Base-by-base conservation (phyloP, 2,888 invertebrate species). In the Calephelis perditalis region DNA sequence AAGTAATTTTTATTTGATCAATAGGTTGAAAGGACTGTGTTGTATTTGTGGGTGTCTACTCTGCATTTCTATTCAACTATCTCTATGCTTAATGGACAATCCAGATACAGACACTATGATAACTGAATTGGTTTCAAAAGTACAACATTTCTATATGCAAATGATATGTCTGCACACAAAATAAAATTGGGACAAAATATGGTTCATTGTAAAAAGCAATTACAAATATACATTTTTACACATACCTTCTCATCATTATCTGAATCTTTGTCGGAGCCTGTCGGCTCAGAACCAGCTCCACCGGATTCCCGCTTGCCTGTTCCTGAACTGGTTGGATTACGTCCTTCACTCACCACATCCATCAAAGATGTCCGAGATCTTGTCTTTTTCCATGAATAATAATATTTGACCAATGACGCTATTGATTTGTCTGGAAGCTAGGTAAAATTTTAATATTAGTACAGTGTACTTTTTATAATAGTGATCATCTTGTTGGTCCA, bases 331-430 rank as follows among this genome's bases (percentile, higher is more conserved):
- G 94, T 92, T 64, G 95, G 94, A 71, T 95, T 96, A 55, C 96
- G 94, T 52, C 93, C 93, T 71, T 95, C 95, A 71, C 96, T 94
- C 35, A 95, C 94, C 15, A 83, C 87, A 87, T 99, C 99, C 97
- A 99, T 98, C 46, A 98, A 91, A 74, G 98, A 98, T 61, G 96
- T 97, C 63, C 97, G 94, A 73, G 96, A 95, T 71, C 98, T 91
- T 35, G 97, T 97, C 82, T 99, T 99, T 84, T 99, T 99, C 99
- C 99, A 99, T 74, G 97, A 97, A 82, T 99, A 99, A 85, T 99
- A 99, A 82, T 98, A 98, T 85, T 98, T 98, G 2, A 99, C 98
- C 74, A 99, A 91, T 72, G 96, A 96, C 56, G 98, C 97, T 78
- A 99, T 98, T 57, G 97, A 96, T 91, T 99, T 99, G 81, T 99